Evolutionary conservation across 2,888 invertebrate species (phyloP).

Genomic region (Dryococelus australis): DNA sequence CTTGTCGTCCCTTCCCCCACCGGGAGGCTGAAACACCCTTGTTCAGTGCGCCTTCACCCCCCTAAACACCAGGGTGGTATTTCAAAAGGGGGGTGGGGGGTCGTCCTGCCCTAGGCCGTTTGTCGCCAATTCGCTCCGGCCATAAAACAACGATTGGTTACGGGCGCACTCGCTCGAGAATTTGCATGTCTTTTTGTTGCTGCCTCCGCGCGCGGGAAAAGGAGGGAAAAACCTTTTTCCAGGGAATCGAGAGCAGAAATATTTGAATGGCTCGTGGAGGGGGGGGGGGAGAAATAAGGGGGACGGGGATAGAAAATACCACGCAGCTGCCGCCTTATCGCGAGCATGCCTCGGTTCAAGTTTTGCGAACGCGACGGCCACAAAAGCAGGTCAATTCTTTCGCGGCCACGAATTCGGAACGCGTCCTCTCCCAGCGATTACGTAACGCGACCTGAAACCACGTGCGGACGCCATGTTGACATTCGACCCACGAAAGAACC

Average conservation of each 20-base stretch:
- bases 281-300: background rate
- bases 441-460: too few species aligned
- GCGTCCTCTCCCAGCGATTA: too few species aligned
- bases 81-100: background rate
- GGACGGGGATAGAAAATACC: background rate
- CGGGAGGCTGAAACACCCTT: too few species aligned
- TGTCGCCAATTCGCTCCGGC: slow-evolving; percentile 37
- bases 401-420: background rate
- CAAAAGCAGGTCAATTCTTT: background rate
- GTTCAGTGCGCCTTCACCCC: background rate
- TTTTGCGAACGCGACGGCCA: background rate
- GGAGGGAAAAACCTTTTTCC: background rate
- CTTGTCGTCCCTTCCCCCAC: too few species aligned
- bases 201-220: background rate
- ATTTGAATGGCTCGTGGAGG: background rate
- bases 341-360: background rate
- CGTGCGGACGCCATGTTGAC: too few species aligned
- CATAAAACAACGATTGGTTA: slow-evolving; percentile 44
- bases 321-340: background rate
- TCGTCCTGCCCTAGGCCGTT: slow-evolving; percentile 1
- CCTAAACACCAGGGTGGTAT: background rate
- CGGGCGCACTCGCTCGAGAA: slow-evolving; percentile 25
- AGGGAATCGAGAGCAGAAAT: background rate
- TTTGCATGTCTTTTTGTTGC: slow-evolving; percentile 38
- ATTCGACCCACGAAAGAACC: too few species aligned